Base-by-base conservation (phyloP, 2,797 vertebrate genomes). In the Scleropages formosus region DNA sequence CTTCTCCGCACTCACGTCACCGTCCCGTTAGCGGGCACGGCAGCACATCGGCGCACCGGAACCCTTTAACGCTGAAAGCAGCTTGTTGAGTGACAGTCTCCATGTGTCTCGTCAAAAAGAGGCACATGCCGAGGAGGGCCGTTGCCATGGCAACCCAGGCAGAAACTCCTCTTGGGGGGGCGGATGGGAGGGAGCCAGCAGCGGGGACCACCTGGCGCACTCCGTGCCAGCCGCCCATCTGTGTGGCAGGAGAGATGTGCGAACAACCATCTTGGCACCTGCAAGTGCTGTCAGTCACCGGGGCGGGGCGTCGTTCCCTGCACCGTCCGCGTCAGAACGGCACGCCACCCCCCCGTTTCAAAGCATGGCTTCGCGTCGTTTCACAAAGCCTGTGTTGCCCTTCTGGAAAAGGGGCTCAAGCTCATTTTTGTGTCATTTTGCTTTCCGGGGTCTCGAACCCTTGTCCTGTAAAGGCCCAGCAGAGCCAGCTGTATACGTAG, bases 101-200 rank as follows among this genome's bases (percentile, higher is more conserved):
- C 51, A 22, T 13, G 12, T 31, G 39, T 39, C 31, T 39, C 39
- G 31, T 39, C 53, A 70, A 31, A 26, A 20, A 18, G 47, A 1
- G 46, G 44, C 31, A 46, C 49, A 53, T 59, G 53, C 49, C 20
- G n/a, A n/a, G 56, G 53, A 4, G 31, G 31, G 27, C 20, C 65
- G 53, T 61, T 47, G 22, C 56, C 74, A 61, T 47, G 8, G 27
- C 39, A 75, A 68, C 39, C 15, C 39, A 53, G 53, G 69, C n/a
- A 59, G 27, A 31, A 31, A 18, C 24, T 72, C 20, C 26, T 72
- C 59, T 1, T 7, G 31, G 31, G 31, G 6, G 31, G 39, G 31
- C 39, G 31, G 31, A 31, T 7, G 31, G 31, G 31, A 6, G 31
- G 39, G 31, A 39, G 31, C 31, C 31, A 39, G 31, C 39, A 31